Percentiles rank a stretch among this genome's conserved stretches.
Evolutionary conservation across 2,888 invertebrate genomes (phyloP).

Genomic region (Eristalinus aeneus): DNA sequence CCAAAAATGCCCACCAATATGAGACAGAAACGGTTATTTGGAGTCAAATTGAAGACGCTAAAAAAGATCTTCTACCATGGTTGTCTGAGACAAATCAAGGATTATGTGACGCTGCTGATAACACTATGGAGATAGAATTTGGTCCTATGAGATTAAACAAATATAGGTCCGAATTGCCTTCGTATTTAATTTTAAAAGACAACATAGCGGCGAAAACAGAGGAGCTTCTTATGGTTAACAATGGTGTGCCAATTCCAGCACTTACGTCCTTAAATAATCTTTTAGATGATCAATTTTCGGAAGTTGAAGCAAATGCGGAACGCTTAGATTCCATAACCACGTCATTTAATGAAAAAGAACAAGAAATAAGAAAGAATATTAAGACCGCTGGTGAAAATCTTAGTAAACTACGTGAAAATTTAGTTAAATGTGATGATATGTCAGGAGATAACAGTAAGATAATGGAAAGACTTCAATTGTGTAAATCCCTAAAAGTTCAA

Average conservation of each 20-base stretch:
- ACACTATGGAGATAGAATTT: slow-evolving; percentile 89
- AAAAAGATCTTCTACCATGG: slow-evolving; percentile 92
- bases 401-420: slow-evolving; percentile 88
- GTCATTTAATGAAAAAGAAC: slow-evolving; percentile 88
- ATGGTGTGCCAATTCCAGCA: slow-evolving; percentile 86
- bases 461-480: slow-evolving; percentile 88
- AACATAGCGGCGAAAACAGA: slow-evolving; percentile 90
- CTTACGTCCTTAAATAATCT: slow-evolving; percentile 85
- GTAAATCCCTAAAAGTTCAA: slow-evolving; percentile 87
- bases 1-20: slow-evolving; percentile 88
- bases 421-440: slow-evolving; percentile 94
- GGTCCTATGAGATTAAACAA: slow-evolving; percentile 89
- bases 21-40: slow-evolving; percentile 96
- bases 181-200: slow-evolving; percentile 88
- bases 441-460: slow-evolving; percentile 93
- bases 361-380: slow-evolving; percentile 86
- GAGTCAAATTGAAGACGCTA: slow-evolving; percentile 94
- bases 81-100: slow-evolving; percentile 90
- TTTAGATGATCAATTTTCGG: slow-evolving; percentile 88
- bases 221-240: slow-evolving; percentile 89
- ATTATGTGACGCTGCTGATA: slow-evolving; percentile 88
- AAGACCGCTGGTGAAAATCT: slow-evolving; percentile 87
- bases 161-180: slow-evolving; percentile 92
- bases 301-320: slow-evolving; percentile 87
- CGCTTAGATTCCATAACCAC: slow-evolving; percentile 88